Conservation (phyloP, 1,140 invertebrate genomes). For the Drosophila gunungcola region DNA sequence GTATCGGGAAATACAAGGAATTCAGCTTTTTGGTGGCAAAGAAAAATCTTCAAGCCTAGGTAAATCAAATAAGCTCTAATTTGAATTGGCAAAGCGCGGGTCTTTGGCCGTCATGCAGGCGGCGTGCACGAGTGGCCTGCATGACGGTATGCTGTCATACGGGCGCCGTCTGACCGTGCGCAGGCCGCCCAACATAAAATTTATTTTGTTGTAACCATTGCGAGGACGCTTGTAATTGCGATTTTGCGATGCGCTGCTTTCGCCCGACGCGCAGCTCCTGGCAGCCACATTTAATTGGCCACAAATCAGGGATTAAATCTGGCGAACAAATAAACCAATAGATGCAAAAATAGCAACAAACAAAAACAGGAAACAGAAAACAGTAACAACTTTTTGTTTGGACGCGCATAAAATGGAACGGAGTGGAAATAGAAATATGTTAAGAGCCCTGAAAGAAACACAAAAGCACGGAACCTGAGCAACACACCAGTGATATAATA, state of each 20-base stretch:
- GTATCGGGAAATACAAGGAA: too few relatives aligned
- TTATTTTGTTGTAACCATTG: slow-evolving; percentile 63
- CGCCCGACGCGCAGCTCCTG: slow-evolving; percentile 8
- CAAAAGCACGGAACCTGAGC: slow-evolving; percentile 41
- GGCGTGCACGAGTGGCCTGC: background rate
- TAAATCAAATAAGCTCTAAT: background rate
- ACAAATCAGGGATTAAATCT: background rate
- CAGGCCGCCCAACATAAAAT: slow-evolving; percentile 42
- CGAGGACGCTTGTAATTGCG: slow-evolving; percentile 53
- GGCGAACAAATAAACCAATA: slow-evolving; percentile 17
- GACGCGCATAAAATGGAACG: slow-evolving; percentile 23
- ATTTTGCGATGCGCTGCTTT: slow-evolving; percentile 19
- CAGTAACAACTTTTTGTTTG: slow-evolving; percentile 22
- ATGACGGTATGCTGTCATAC: slow-evolving; percentile 27
- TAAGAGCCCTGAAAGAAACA: slow-evolving; percentile 17
- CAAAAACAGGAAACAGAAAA: slow-evolving; percentile 8
- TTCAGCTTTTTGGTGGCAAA: too few relatives aligned
- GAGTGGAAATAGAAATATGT: slow-evolving; percentile 22
- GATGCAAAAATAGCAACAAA: slow-evolving; percentile 16
- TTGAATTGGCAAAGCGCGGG: background rate
- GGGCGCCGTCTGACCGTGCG: slow-evolving; percentile 26
- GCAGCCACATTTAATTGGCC: background rate
- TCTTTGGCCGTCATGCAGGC: background rate
- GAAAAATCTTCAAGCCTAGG: too few relatives aligned
- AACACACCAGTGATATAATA: slow-evolving; percentile 49